Percentiles rank a stretch among this genome's conserved stretches.
phyloP scores from a whole-genome alignment of 2,888 invertebrate species.

The Drosophila infuscata region DNA sequence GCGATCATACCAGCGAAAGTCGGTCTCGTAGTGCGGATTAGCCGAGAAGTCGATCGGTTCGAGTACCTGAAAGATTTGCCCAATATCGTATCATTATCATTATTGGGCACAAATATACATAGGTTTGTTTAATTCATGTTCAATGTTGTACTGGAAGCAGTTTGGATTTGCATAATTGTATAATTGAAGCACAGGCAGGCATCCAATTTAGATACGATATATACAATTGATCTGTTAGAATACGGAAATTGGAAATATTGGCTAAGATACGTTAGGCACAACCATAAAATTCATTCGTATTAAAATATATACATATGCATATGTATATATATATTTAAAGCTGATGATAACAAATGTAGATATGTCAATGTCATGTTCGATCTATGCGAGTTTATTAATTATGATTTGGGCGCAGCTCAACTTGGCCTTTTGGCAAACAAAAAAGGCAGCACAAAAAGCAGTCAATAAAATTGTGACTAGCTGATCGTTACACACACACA shows the following conservation, averaged over 20 bases:
- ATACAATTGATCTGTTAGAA: not conserved
- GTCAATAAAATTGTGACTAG: not conserved
- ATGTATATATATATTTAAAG: not conserved
- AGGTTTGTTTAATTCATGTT: not conserved
- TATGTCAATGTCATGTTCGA: not conserved
- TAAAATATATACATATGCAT: not conserved
- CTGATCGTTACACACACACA: not conserved
- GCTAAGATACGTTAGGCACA: too few species aligned
- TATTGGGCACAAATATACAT: not conserved
- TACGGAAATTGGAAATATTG: too few species aligned
- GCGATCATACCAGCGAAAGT: conserved; percentile 97
- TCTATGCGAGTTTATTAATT: not conserved
- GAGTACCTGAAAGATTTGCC: conserved; percentile 86
- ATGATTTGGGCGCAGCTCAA: not conserved
- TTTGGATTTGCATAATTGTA: conserved; percentile 18
- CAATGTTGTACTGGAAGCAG: conserved; percentile 3
- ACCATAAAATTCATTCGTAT: not conserved
- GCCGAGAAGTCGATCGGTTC: conserved; percentile 96
- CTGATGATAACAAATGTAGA: conserved; percentile 1
- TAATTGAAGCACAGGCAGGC: conserved; percentile 39
- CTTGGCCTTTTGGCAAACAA: not conserved
- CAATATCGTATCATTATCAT: not conserved
- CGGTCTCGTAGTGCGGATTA: conserved; percentile 95
- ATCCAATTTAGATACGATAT: conserved; percentile 9
- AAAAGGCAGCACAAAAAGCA: conserved; percentile 8